Percentiles rank a stretch among this genome's conserved stretches.
phyloP scores from a whole-genome alignment of 2,113 vertebrate species.

The Stigmatopora nigra region DNA sequence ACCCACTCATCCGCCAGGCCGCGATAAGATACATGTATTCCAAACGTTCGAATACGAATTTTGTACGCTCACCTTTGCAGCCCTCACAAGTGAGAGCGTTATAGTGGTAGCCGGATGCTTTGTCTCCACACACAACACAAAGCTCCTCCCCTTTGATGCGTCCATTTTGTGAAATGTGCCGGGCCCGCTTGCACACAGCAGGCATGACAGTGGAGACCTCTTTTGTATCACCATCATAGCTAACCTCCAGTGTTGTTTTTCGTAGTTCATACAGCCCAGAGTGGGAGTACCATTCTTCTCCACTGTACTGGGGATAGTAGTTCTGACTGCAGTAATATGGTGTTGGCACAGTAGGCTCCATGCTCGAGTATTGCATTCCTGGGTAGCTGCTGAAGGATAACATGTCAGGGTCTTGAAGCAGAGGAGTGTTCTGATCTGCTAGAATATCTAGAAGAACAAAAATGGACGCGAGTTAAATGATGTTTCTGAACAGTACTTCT shows the following conservation, averaged over 20 bases:
- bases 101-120: slow-evolving; percentile 96
- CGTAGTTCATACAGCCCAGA: slow-evolving; percentile 81
- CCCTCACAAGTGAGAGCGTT: slow-evolving; percentile 97
- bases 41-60: not conserved
- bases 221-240: slow-evolving; percentile 75
- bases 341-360: slow-evolving; percentile 77
- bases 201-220: slow-evolving; percentile 65
- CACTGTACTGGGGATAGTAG: slow-evolving; percentile 80
- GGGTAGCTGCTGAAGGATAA: slow-evolving; percentile 77
- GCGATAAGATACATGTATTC: no score
- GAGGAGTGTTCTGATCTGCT: slow-evolving; percentile 78
- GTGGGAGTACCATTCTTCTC: slow-evolving; percentile 88
- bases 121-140: slow-evolving; percentile 96
- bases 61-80: slow-evolving; percentile 83
- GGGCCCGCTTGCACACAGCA: slow-evolving; percentile 72
- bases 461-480: not conserved
- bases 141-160: slow-evolving; percentile 89
- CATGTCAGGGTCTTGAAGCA: slow-evolving; percentile 80
- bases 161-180: slow-evolving; percentile 70
- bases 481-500: not conserved
- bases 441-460: slow-evolving; percentile 74
- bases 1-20: no score
- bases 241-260: slow-evolving; percentile 76
- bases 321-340: slow-evolving; percentile 82
- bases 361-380: slow-evolving; percentile 75